Base-by-base conservation (phyloP, 2,113 vertebrate genomes). In the Pseudolaguvia tuberculata region DNA sequence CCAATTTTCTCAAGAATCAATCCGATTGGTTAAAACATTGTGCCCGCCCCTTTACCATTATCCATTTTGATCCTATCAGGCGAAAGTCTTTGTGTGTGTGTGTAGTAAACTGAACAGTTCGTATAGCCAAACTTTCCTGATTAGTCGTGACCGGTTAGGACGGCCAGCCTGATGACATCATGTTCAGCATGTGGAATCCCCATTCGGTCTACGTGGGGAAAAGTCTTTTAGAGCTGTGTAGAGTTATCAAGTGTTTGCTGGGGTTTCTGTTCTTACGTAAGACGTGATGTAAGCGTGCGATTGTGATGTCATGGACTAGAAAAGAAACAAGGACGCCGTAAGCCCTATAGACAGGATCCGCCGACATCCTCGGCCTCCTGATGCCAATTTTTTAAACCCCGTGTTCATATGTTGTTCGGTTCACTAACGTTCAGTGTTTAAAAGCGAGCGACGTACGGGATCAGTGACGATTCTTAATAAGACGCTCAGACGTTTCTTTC, bases 141-240 rank as follows among this genome's bases (percentile, higher is more conserved):
- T 9, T 47, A 47, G 62, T 47, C 2, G 39, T 47, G n/a, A 21
- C 42, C 21, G 15, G n/a, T 45, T 2, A 23, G 15, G 39, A 47
- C 62, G 14, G 4, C n/a, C n/a, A 47, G 21, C 7, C 13, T 17
- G 62, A 47, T 42, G 18, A 50, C 63, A 6, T 50, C 63, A 42
- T 18, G 45, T 11, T 18, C 10, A 8, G 61, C 35, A 45, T 42
- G 35, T 63, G 21, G 61, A 11, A 9, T 45, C 31, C 31, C 6
- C 31, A 35, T 35, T n/a, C n/a, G n/a, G n/a, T n/a, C n/a, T n/a
- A n/a, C n/a, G 31, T 5, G 39, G 39, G 39, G 39, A 42, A 42
- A 61, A 35, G 59, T 62, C 59, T 62, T n/a, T 62, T 62, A 62
- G 18, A 42, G 59, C 31, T 5, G 57, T 5, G 57, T 59, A 35